Evolutionary conservation across 2,113 vertebrate genomes (phyloP), one percentile per base, ranked within the genome.

Genomic region (Gobio gobio): DNA sequence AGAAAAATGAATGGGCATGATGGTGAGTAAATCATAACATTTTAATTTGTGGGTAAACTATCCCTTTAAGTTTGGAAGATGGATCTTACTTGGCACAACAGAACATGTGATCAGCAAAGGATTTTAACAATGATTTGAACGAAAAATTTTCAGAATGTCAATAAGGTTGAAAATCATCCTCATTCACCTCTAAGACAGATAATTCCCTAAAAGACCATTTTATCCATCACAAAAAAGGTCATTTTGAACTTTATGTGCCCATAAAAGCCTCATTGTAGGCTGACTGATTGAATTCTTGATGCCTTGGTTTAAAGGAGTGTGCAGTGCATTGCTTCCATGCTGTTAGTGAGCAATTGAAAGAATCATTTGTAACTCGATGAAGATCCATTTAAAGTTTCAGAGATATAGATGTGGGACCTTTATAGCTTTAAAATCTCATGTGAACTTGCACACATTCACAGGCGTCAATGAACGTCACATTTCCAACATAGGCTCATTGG

Each of bases 211-310:
- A 22, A 59, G 33, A 16, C 76, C 10, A 16, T 78, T 61, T 59
- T 78, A 61, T 43, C 12, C 6, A 61, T 59, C 76, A n/a, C 56
- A 45, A 61, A 61, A 40, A 78, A 72, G 36, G 76, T 61, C 20
- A 61, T 78, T 78, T 78, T 24, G 22, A 78, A 61, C 76, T 61
- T 61, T 43, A 78, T 78, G 56, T 59, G 14, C 22, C 56, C 13
- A 78, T 78, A 61, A 78, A 78, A 61, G 12, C 22, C 22, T 61
- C 56, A 16, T 61, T 78, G 22, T 24, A 45, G 6, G 10, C 68
- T 43, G 56, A 78, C 16, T 78, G 76, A 78, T 78, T n/a, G 1
- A 4, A 24, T 24, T 61, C n/a, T 61, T 61, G 18, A 58, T 58
- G 47, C 10, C 29, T 56, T 56, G 33, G 51, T 58, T 77, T 58